These are phyloP conservation scores for Spicauda simplicius DNA, from an alignment of 2,888 invertebrate genomes.

Conservation along the genomic window DNA sequence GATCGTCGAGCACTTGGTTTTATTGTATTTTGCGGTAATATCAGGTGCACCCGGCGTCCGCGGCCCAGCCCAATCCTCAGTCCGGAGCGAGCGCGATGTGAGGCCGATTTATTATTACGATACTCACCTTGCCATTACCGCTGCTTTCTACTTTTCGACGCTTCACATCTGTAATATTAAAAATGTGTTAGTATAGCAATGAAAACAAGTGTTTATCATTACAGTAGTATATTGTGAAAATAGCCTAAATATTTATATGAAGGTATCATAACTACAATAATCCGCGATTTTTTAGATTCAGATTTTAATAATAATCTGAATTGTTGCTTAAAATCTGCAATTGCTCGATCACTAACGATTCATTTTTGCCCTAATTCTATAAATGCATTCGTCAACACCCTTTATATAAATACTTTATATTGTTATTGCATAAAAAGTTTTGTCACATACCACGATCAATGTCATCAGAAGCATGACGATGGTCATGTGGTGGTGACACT, in stretches of 20 bases:
- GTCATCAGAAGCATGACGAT: slow-evolving; percentile 81
- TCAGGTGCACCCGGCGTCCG: slow-evolving; percentile 8
- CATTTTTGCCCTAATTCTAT: too few relatives aligned
- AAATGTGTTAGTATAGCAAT: not conserved
- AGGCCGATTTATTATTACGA: slow-evolving; percentile 78
- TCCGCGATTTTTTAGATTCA: too few relatives aligned
- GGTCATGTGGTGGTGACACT: slow-evolving; percentile 80
- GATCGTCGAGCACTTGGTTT: not conserved
- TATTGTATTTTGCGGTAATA: not conserved
- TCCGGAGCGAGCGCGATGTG: slow-evolving; percentile 75
- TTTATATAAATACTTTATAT: too few relatives aligned
- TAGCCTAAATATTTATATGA: too few relatives aligned
- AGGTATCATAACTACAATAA: too few relatives aligned
- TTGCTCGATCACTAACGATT: too few relatives aligned
- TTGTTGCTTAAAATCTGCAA: too few relatives aligned
- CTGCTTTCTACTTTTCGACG: slow-evolving; percentile 93
- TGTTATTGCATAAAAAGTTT: too few relatives aligned
- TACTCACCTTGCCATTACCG: slow-evolving; percentile 93
- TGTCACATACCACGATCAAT: slow-evolving; percentile 70
- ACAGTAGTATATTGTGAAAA: too few relatives aligned
- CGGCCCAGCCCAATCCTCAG: slow-evolving; percentile 86
- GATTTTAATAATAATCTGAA: too few relatives aligned
- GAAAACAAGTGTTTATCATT: too few relatives aligned
- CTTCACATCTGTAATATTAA: slow-evolving; percentile 88
- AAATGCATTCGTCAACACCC: too few relatives aligned